Base-by-base conservation (phyloP, 1,140 invertebrate genomes). In the Pachypsylla venusta region DNA sequence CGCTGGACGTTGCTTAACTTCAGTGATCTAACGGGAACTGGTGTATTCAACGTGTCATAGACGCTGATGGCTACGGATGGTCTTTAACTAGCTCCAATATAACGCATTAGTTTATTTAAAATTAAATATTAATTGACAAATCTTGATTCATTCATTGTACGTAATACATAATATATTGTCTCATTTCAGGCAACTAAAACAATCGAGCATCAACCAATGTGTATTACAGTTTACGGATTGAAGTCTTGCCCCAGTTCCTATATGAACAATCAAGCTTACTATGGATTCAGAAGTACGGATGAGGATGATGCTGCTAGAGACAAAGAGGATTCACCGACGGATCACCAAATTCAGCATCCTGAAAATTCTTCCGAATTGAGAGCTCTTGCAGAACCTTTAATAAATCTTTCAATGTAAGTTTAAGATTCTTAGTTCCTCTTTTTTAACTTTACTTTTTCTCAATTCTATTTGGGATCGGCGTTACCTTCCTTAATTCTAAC, bases 171-270 rank as follows among this genome's bases (percentile, higher is more conserved):
- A 35, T 35, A 12, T 16, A 10, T 35, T 35, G 30, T 35, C 30
- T 35, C 30, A 35, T 16, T 48, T 48, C 42, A 48, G 42, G 42
- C 42, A 4, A 48, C 42, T 5, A 48, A 48, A 48, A 48, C 42
- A 48, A 22, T 48, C 7, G 22, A 48, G 42, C 4, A 48, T 7
- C 5, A 48, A 19, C 16, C 42, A n/a, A 48, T 48, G 42, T 48
- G 42, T 48, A 48, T 48, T 5, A 48, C 42, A 48, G 42, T 48
- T 3, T 48, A 48, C 42, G 42, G 42, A 7, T 48, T 48, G 42
- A 48, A 48, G 42, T 22, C 42, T 10, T 48, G 42, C 42, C 4
- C 5, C 22, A 19, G 16, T 22, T 19, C 5, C 42, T 19, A 19
- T 22, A 10, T n/a, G 30, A 10, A 10, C 30, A 35, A 35, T 35